These are phyloP conservation scores for Peromyscus melanophrys DNA, from an alignment of 2,797 vertebrate genomes.

Conservation along the genomic window DNA sequence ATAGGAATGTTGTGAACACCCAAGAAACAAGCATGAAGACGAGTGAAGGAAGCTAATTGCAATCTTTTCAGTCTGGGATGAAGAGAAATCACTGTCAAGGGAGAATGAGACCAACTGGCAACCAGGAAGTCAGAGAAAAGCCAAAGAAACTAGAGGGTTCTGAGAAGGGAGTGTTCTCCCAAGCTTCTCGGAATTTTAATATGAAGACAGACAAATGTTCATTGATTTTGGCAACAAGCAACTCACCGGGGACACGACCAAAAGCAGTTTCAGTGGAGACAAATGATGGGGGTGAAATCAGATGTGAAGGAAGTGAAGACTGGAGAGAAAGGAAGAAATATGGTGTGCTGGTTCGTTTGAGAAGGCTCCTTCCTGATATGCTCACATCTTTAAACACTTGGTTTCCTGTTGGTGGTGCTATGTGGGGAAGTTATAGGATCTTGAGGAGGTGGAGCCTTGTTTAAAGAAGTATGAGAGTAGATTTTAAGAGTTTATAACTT, in stretches of 20 bases:
- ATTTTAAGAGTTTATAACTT: neutral
- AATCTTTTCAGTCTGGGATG: neutral
- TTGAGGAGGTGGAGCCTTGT: neutral
- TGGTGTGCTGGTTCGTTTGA: neutral
- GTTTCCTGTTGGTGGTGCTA: neutral
- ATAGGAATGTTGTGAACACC: neutral
- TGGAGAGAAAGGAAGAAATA: neutral
- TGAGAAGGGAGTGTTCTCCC: constrained; percentile 3
- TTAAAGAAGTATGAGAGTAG: neutral
- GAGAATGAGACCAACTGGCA: neutral
- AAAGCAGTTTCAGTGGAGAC: neutral
- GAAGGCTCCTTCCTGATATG: neutral
- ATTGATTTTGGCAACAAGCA: constrained; percentile 30
- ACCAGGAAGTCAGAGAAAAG: constrained; percentile 35
- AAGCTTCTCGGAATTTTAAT: constrained; percentile 64
- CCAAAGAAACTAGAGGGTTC: constrained; percentile 48
- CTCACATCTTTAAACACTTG: neutral
- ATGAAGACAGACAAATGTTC: constrained; percentile 30
- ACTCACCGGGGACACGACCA: neutral
- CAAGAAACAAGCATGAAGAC: neutral
- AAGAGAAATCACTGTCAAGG: neutral
- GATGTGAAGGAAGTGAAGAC: neutral
- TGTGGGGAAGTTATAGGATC: neutral
- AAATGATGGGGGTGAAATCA: neutral
- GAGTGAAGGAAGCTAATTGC: neutral